Percentiles rank a stretch among this genome's conserved stretches.
Conservation (phyloP, 2,797 vertebrate species). For the Gymnoscopelus microlampas region DNA sequence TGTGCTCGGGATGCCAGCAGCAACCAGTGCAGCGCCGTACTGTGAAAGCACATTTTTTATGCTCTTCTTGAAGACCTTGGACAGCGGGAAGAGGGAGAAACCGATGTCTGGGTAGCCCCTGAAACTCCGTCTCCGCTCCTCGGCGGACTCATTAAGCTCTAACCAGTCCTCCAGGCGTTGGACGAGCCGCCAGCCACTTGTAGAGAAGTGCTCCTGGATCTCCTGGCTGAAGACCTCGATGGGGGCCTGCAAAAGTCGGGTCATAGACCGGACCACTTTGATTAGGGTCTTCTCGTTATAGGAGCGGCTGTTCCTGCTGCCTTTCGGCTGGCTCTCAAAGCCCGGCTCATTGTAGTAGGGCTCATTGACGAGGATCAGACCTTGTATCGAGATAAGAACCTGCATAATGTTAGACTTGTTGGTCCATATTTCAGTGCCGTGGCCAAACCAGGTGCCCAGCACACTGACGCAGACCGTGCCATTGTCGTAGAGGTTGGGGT, state of each 20-base stretch:
- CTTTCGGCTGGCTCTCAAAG: slow-evolving; percentile 98
- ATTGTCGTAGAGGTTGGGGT: slow-evolving; percentile 98
- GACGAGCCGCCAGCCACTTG: slow-evolving; percentile 91
- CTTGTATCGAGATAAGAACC: slow-evolving; percentile 99
- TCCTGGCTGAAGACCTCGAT: slow-evolving; percentile 96
- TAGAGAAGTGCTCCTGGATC: slow-evolving; percentile 91
- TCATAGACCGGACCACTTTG: slow-evolving; percentile 98
- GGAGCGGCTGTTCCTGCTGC: slow-evolving; percentile 98
- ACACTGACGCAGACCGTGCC: slow-evolving; percentile 99
- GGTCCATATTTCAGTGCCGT: slow-evolving; percentile 99
- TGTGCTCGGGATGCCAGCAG: slow-evolving; percentile 85
- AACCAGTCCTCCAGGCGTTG: slow-evolving; percentile 94
- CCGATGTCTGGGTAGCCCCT: slow-evolving; percentile 95
- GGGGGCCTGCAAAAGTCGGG: slow-evolving; percentile 89
- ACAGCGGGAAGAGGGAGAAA: slow-evolving; percentile 97
- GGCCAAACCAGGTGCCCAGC: slow-evolving; percentile 96
- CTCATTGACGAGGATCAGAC: slow-evolving; percentile 98
- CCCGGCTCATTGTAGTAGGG: slow-evolving; percentile 98
- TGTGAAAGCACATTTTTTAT: slow-evolving; percentile 91
- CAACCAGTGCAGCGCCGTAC: slow-evolving; percentile 90
- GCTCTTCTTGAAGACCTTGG: slow-evolving; percentile 98
- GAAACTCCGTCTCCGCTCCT: slow-evolving; percentile 99
- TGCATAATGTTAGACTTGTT: slow-evolving; percentile 99
- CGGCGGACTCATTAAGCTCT: slow-evolving; percentile 87
- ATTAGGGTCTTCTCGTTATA: slow-evolving; percentile 99